Base-by-base conservation (phyloP, 2,797 vertebrate genomes). In the Catharus ustulatus region DNA sequence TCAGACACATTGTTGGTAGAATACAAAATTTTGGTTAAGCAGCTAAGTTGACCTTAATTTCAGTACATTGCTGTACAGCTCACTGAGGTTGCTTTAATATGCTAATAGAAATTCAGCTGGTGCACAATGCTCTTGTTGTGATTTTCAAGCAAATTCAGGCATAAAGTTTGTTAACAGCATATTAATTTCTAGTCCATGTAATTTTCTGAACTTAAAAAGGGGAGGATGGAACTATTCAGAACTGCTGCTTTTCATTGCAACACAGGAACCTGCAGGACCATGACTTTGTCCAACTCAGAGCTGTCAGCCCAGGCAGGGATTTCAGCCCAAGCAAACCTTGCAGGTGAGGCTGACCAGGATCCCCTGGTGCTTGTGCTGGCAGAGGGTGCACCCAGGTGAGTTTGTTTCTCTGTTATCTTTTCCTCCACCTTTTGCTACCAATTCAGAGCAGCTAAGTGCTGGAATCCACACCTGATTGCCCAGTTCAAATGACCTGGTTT, bases 371-470 rank as follows among this genome's bases (percentile, higher is more conserved):
- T 6, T 7, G n/a, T 12, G 58, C 75, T 54, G 43, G 82, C n/a
- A 23, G 48, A 30, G 21, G 0, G 0, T 2, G 40, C 4, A 10
- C 43, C n/a, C 46, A 11, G 36, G 6, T 9, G 55, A 19, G 13
- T 38, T 46, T 85, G 10, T 42, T n/a, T 42, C 38, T 20, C 6
- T 21, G 5, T 34, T 58, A 7, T 11, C 73, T 84, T 69, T 73
- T 24, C 55, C 55, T 66, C 30, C 69, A 24, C 11, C 26, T 8
- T 69, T 73, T 54, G 15, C 22, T 42, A 10, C 18, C 51, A 58
- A 0, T 26, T 24, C 27, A 40, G 38, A 42, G 59, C 5, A 2
- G 38, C 51, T 11, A 4, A 19, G 34, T 73, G 24, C 46, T 80
- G 14, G 0, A 63, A 45, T 24, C 15, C 54, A 61, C 46, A 26